Evolutionary conservation across 2,888 invertebrate genomes (phyloP), one percentile per base, ranked within the genome.

Genomic region (Melieria picta): DNA sequence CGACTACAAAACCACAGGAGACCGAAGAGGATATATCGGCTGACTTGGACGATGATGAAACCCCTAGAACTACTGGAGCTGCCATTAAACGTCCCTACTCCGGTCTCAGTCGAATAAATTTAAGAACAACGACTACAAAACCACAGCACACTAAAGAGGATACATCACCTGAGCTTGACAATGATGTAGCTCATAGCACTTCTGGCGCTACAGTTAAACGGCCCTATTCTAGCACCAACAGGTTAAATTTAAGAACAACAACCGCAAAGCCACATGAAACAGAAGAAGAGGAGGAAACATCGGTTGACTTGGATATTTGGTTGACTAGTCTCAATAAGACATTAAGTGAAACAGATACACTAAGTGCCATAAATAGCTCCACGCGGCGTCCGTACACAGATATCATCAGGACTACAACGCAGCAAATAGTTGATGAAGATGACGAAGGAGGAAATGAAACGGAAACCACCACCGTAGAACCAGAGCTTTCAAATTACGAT

Each of bases 191-290:
- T 6, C 11, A 7, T 11, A 58, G 7, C 11, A 7, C 30, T 10
- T 30, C 48, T 11, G 43, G 52, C 56, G n/a, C 42, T 62, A 43
- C 60, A 42, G 65, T 62, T 11, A 66, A 61, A 6, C 71, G 72
- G 47, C 56, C 72, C 4, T 69, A 61, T 56, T 11, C 16, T 61
- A 55, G 65, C 4, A 2, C 65, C 5, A 65, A 56, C n/a, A 47
- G 72, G 16, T 50, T 68, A 7, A 58, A 55, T 55, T 58, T 46
- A 9, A 48, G 62, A 11, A 56, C 72, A 42, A 70, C 72, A 13
- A 72, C 72, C 5, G 62, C 11, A 11, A 63, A 47, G 43, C 69
- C 69, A 30, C 30, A 9, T 5, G 7, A n/a, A 13, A 10, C 48
- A 47, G 48, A 48, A 30, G 48, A 10, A 10, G 47, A 50, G 5